These are phyloP conservation scores for Popillia japonica DNA, from an alignment of 1,140 invertebrate genomes.

Conservation along the genomic window DNA sequence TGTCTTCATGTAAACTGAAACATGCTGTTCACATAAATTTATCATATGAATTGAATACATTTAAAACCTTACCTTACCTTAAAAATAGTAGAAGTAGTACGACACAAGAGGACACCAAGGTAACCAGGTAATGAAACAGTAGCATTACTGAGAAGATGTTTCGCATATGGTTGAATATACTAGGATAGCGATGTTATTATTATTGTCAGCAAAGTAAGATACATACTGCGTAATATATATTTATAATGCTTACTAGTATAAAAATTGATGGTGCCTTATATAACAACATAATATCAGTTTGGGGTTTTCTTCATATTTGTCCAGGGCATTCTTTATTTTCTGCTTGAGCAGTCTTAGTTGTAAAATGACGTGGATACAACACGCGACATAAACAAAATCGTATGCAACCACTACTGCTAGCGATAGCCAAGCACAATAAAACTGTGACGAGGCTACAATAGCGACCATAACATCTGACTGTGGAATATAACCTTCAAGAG, in stretches of 20 bases:
- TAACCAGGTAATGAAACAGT: too few relatives aligned
- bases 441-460: background rate
- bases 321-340: background rate
- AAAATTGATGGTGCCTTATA: background rate
- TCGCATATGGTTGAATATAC: background rate
- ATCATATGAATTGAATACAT: background rate
- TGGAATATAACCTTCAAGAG: background rate
- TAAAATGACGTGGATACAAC: too few relatives aligned
- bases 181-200: background rate
- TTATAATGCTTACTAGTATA: too few relatives aligned
- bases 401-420: background rate
- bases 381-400: background rate
- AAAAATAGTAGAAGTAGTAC: background rate
- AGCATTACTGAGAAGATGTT: too few relatives aligned
- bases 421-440: background rate
- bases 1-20: too few relatives aligned
- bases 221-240: background rate
- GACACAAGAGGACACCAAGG: background rate
- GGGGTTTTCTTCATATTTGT: background rate
- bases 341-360: too few relatives aligned
- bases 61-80: background rate
- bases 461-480: too few relatives aligned
- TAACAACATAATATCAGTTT: background rate
- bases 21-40: too few relatives aligned
- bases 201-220: too few relatives aligned